Conservation (phyloP, 2,113 vertebrate genomes). For the Chascanopsetta lugubris region DNA sequence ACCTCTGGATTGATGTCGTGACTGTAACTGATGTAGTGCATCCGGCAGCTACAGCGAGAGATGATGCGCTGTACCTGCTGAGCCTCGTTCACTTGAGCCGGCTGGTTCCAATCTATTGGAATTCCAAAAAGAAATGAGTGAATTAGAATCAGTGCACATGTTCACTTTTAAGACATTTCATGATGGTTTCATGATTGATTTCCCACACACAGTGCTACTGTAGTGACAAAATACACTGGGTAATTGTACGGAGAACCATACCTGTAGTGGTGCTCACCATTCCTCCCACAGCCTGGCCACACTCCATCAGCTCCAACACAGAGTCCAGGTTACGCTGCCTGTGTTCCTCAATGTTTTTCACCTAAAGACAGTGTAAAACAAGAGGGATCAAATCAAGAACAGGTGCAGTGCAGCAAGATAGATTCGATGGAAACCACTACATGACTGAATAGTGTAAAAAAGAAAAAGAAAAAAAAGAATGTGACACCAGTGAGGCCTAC, state of each 20-base stretch:
- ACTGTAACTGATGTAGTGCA: conserved; percentile 99
- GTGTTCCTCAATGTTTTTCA: conserved; percentile 98
- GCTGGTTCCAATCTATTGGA: conserved; percentile 92
- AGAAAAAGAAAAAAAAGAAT: too few species aligned
- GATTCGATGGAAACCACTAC: too few species aligned
- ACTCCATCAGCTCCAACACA: conserved; percentile 97
- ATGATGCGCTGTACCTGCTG: conserved; percentile 98
- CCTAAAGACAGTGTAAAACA: conserved; percentile 75
- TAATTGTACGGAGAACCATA: conserved; percentile 55
- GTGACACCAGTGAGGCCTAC: too few species aligned
- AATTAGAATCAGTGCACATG: not conserved
- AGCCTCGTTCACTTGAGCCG: conserved; percentile 90
- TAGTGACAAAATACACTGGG: too few species aligned
- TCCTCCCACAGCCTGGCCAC: conserved; percentile 96
- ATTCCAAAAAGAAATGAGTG: not conserved
- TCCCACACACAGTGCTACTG: too few species aligned
- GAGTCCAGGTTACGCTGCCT: conserved; percentile 92
- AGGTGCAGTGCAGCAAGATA: not conserved
- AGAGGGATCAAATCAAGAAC: not conserved
- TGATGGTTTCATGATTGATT: too few species aligned
- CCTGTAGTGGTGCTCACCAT: conserved; percentile 99
- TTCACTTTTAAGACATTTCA: too few species aligned
- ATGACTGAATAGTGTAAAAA: conserved; percentile 72
- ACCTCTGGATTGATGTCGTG: conserved; percentile 96
- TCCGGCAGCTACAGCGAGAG: conserved; percentile 96